Conservation (phyloP, 2,797 vertebrate genomes). For the Acipenser transmontanus region DNA sequence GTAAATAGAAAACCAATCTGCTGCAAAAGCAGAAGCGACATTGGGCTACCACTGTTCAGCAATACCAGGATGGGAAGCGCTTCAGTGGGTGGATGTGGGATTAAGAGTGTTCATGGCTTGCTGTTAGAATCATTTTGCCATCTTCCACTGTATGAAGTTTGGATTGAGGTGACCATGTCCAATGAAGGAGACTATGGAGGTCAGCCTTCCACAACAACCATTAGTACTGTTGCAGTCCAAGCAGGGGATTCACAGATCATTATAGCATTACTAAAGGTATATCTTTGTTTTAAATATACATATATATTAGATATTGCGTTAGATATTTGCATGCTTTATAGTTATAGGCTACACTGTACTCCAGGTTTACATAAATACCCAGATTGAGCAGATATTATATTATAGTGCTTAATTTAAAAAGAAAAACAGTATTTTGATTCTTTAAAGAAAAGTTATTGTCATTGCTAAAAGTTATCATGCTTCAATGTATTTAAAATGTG, state of each 20-base stretch:
- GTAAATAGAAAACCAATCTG: conserved; percentile 6
- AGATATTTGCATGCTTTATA: too few relatives aligned
- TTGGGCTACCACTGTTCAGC: neutral
- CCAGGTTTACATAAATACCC: too few relatives aligned
- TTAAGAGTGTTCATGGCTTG: conserved; percentile 2
- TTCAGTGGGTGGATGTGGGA: conserved; percentile 9
- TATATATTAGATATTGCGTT: too few relatives aligned
- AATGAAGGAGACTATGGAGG: conserved; percentile 36
- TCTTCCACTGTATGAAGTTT: conserved; percentile 22
- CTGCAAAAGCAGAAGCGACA: neutral
- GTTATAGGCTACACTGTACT: too few relatives aligned
- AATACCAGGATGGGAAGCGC: neutral
- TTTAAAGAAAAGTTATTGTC: too few relatives aligned
- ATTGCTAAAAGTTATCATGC: too few relatives aligned
- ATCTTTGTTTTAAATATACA: too few relatives aligned
- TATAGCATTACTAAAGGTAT: conserved; percentile 79
- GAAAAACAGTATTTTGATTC: too few relatives aligned
- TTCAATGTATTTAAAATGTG: too few relatives aligned
- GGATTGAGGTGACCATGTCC: conserved; percentile 48
- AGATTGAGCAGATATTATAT: too few relatives aligned
- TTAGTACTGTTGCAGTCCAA: conserved; percentile 82
- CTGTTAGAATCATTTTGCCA: conserved; percentile 6
- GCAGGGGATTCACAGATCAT: conserved; percentile 72
- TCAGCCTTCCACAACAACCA: conserved; percentile 63
- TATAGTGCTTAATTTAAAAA: too few relatives aligned